Evolutionary conservation across 1,140 invertebrate genomes (phyloP).

Genomic region (Pteromalus puparum): DNA sequence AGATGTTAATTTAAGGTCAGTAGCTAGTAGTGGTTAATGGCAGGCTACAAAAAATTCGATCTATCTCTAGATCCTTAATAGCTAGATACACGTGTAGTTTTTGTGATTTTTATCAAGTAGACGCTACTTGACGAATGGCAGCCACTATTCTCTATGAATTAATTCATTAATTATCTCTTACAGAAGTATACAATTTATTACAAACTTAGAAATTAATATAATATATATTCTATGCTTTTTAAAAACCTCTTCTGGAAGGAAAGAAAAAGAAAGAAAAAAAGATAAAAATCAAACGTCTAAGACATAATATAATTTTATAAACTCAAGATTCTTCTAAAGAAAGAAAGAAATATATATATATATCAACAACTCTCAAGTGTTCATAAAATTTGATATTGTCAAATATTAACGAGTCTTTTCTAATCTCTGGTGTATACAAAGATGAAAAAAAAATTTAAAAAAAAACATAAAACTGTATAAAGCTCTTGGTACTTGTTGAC

Average conservation of each 20-base stretch:
- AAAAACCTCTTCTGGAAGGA: constrained; percentile 1
- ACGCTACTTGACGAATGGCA: constrained; percentile 49
- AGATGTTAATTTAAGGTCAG: constrained; percentile 47
- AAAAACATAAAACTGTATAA: constrained; percentile 35
- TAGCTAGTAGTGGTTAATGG: constrained; percentile 50
- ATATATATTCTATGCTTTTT: constrained; percentile 36
- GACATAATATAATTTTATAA: constrained; percentile 39
- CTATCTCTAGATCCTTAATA: constrained; percentile 47
- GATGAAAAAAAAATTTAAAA: constrained; percentile 28
- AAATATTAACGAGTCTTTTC: constrained; percentile 46
- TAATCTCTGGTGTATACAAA: constrained; percentile 45
- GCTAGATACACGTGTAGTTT: constrained; percentile 45
- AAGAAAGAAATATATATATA: constrained; percentile 43
- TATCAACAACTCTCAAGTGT: constrained; percentile 47
- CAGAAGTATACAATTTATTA: constrained; percentile 51
- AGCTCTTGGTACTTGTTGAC: not conserved
- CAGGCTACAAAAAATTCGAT: constrained; percentile 49
- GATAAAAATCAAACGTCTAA: not conserved
- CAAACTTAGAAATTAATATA: constrained; percentile 38
- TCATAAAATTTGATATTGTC: constrained; percentile 47
- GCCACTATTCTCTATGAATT: constrained; percentile 37
- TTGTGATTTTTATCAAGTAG: constrained; percentile 49
- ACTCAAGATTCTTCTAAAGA: constrained; percentile 39
- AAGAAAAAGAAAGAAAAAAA: not conserved
- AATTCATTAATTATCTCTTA: constrained; percentile 38